Evolutionary conservation across 2,113 vertebrate genomes (phyloP).

Genomic region (Ammodramus savannarum): DNA sequence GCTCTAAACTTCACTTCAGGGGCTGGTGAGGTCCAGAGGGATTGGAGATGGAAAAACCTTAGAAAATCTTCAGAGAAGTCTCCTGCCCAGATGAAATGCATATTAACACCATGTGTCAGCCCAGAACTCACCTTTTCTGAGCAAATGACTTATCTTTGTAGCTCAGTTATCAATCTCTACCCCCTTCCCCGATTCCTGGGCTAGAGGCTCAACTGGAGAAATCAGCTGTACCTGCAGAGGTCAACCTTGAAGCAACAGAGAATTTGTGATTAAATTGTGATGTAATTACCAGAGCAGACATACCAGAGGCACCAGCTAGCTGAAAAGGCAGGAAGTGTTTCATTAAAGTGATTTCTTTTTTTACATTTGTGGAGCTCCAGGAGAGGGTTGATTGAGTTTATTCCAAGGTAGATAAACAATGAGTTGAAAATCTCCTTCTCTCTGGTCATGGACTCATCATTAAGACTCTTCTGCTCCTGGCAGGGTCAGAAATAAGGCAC

Average conservation of each 20-base stretch:
- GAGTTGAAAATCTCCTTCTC: background rate
- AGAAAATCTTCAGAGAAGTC: background rate
- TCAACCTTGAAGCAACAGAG: background rate
- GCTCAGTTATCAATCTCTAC: background rate
- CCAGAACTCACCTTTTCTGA: background rate
- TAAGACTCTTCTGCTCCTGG: background rate
- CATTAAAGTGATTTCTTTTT: background rate
- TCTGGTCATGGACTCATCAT: background rate
- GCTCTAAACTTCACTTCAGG: background rate
- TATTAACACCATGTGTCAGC: background rate
- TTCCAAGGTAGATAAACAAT: background rate
- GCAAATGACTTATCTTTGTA: background rate
- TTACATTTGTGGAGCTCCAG: background rate
- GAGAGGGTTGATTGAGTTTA: background rate
- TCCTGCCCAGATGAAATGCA: background rate
- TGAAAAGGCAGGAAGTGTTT: background rate
- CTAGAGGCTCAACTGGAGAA: background rate
- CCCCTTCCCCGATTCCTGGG: background rate
- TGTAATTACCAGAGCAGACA: background rate
- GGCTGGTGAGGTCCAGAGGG: background rate
- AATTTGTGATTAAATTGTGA: background rate
- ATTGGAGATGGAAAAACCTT: background rate
- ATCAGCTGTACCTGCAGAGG: background rate
- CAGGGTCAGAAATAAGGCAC: background rate
- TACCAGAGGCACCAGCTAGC: background rate